Evolutionary conservation across 2,888 invertebrate genomes (phyloP), one percentile per base, ranked within the genome.

Genomic region (Standfussiana lucernea): DNA sequence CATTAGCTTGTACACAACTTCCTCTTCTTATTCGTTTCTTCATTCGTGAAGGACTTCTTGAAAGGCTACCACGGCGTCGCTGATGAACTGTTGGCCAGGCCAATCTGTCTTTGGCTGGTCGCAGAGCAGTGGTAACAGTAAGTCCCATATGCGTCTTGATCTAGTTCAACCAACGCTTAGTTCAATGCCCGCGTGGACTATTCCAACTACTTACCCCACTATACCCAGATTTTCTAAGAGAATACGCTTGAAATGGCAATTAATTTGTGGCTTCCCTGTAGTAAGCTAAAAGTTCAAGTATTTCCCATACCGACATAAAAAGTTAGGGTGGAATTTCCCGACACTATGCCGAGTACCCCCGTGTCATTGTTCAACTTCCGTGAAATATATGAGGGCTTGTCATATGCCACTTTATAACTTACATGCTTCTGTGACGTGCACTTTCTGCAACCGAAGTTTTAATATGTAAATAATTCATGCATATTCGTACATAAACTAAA

Each of bases 311-410:
- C n/a, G 8, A 64, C 70, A 53, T 67, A 75, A 64, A 80, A 83
- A 75, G 69, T 75, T 72, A 66, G 72, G 72, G 81, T 73, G 59
- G 68, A 83, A 70, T 75, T 75, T 84, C 21, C 66, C 28, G 35
- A 75, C 74, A 80, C 56, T 65, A 24, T 59, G 37, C 47, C 45
- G 61, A 75, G 75, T 72, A 69, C 74, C 32, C 2, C 35, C 73
- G 59, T 62, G 80, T 56, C 81, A 84, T 80, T 83, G 81, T 84
- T 84, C 69, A 70, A 75, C 72, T 72, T 75, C 61, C 64, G 61
- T 62, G 47, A 70, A 84, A 70, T 80, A 56, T 72, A 71, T 35
- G 80, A 69, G 68, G 56, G 50, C 61, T 37, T 56, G 42, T n/a
- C 75, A 75, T 62, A 69, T 66, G 40, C 66, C 56, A 61, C 45